Conservation (phyloP, 2,113 vertebrate genomes). For the Crotalus viridis region DNA sequence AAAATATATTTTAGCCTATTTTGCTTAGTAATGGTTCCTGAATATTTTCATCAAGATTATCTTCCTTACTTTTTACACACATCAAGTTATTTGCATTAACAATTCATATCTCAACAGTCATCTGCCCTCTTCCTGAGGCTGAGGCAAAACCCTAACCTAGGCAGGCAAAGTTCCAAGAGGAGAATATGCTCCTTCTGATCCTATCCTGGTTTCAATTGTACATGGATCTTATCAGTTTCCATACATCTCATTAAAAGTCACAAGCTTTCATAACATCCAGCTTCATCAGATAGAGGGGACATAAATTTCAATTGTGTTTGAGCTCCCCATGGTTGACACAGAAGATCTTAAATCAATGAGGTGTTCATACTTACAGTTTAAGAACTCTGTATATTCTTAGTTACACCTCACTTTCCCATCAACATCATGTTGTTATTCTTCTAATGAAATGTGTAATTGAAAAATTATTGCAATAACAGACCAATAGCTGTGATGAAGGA, state of each 20-base stretch:
- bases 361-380: neutral
- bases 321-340: too few species aligned
- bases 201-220: too few species aligned
- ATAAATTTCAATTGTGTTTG: too few species aligned
- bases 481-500: neutral
- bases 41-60: neutral
- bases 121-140: too few species aligned
- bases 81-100: neutral
- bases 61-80: neutral
- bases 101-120: neutral
- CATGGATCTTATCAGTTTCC: too few species aligned
- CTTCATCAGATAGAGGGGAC: too few species aligned
- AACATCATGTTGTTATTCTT: neutral
- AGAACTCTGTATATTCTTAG: neutral
- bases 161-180: too few species aligned
- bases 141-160: too few species aligned
- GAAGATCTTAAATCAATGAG: too few species aligned
- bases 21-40: neutral
- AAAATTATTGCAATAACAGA: neutral
- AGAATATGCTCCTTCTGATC: too few species aligned
- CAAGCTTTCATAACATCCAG: too few species aligned
- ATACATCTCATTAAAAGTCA: too few species aligned
- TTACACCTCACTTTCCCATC: neutral
- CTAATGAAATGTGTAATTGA: neutral
- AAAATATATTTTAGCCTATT: neutral